Percentiles rank a stretch among this genome's conserved stretches.
Conservation (phyloP, 2,888 invertebrate genomes). For the Trachelus troglodyta region DNA sequence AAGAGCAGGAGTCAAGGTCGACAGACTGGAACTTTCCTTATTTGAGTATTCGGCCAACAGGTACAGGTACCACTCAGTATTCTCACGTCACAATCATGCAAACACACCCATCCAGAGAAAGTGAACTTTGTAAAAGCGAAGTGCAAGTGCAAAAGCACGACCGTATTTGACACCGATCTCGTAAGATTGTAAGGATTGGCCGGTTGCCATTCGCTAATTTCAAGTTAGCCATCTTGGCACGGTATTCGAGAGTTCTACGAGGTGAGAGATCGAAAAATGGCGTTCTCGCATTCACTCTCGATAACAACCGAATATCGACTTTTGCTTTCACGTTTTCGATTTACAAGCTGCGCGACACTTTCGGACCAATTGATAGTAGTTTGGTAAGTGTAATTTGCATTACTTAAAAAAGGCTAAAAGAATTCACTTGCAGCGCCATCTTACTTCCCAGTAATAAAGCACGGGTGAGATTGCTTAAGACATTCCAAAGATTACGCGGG, state of each 20-base stretch:
- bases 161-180: constrained; percentile 13
- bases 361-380: neutral
- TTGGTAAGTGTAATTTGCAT: neutral
- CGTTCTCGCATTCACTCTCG: neutral
- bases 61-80: neutral
- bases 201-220: constrained; percentile 13
- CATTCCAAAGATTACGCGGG: neutral
- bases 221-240: neutral
- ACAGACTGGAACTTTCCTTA: constrained; percentile 18
- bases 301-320: neutral
- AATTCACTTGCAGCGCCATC: neutral
- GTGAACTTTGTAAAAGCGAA: constrained; percentile 32
- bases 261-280: neutral
- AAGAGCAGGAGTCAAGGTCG: constrained; percentile 17
- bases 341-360: neutral
- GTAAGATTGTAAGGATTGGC: constrained; percentile 7
- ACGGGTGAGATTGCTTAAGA: neutral
- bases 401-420: neutral
- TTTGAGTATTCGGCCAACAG: constrained; percentile 21
- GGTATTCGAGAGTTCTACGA: neutral
- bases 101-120: constrained; percentile 35
- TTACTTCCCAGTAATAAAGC: neutral
- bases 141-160: constrained; percentile 25
- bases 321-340: neutral
- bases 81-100: neutral